These are phyloP conservation scores for Oikopleura dioica DNA, from an alignment of 23 tunicate genomes.

Conservation along the genomic window DNA sequence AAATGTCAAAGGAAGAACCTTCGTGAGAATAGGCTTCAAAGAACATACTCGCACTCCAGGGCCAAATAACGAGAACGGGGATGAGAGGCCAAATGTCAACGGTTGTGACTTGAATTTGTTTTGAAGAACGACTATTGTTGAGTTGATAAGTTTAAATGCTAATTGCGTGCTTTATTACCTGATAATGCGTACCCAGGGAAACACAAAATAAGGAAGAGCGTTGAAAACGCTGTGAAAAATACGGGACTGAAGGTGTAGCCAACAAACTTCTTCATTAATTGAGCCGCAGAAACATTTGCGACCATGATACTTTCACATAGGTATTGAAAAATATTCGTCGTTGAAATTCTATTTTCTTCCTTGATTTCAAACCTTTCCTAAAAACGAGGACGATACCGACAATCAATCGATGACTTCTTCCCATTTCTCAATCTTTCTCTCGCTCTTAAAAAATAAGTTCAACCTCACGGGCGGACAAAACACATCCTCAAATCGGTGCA, in stretches of 20 bases:
- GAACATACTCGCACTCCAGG: not conserved
- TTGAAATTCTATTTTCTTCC: not conserved
- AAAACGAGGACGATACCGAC: too few species aligned
- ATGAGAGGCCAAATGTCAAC: not conserved
- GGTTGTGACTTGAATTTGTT: not conserved
- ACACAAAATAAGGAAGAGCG: not conserved
- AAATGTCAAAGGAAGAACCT: not conserved
- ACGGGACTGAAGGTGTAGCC: not conserved
- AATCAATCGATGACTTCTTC: too few species aligned
- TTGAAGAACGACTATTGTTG: not conserved
- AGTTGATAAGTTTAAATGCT: too few species aligned
- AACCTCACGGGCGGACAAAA: too few species aligned
- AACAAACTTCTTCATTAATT: not conserved
- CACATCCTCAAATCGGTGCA: too few species aligned
- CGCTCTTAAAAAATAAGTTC: too few species aligned
- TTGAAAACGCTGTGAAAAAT: not conserved
- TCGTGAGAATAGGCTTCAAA: not conserved
- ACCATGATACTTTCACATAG: not conserved
- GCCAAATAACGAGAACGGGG: not conserved
- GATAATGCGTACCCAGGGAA: constrained; percentile 1
- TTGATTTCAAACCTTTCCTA: not conserved
- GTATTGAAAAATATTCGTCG: not conserved
- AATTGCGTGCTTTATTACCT: too few species aligned
- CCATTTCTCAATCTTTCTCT: too few species aligned
- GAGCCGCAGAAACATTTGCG: not conserved